phyloP scores from a whole-genome alignment of 2,113 vertebrate species.

The Antechinus stuartii region DNA sequence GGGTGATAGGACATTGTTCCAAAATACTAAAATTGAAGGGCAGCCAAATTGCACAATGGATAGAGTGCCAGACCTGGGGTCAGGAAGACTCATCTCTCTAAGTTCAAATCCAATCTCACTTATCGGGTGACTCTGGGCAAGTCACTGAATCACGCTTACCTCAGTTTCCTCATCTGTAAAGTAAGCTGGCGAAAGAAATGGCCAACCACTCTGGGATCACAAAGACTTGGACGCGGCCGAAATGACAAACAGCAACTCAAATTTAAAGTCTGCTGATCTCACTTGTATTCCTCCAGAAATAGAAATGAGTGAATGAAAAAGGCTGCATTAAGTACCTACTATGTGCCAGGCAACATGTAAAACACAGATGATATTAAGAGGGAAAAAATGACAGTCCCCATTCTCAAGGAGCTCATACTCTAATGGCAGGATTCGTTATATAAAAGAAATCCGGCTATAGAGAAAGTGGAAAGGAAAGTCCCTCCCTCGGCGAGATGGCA shows the following conservation, averaged over 20 bases:
- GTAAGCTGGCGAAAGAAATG: neutral
- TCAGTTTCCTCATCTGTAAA: neutral
- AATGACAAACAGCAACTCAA: neutral
- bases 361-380: neutral
- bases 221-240: neutral
- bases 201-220: neutral
- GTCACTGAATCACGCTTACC: neutral
- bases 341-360: neutral
- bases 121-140: too few species aligned
- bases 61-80: neutral
- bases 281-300: too few species aligned
- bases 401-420: neutral
- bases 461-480: neutral
- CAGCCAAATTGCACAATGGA: neutral
- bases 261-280: neutral
- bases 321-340: neutral
- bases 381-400: neutral
- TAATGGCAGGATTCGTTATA: neutral
- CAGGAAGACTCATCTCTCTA: neutral
- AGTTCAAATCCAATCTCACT: too few species aligned
- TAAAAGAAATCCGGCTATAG: neutral
- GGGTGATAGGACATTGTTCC: neutral
- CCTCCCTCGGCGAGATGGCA: neutral
- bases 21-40: neutral
- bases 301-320: neutral